Percentiles rank a stretch among this genome's conserved stretches.
phyloP scores from a whole-genome alignment of 1,140 invertebrate genomes.

The Nautilus pompilius region DNA sequence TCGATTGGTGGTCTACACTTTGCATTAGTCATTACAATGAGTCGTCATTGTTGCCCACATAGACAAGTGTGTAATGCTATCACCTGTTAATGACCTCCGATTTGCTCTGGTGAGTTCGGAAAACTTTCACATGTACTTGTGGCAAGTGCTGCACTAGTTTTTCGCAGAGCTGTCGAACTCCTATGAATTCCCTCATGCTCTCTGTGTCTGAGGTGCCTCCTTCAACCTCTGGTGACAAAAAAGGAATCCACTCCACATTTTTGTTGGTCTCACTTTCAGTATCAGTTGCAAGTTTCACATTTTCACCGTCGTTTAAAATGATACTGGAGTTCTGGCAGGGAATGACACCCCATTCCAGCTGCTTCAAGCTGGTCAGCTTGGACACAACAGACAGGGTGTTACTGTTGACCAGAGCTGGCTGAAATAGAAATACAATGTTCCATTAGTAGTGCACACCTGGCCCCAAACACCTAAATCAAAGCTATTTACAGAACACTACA shows the following conservation, averaged over 20 bases:
- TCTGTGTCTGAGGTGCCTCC: not conserved
- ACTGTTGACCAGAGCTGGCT: slow-evolving; percentile 25
- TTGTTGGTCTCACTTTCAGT: slow-evolving; percentile 3
- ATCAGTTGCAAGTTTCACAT: not conserved
- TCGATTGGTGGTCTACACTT: too few species aligned
- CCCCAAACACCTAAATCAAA: too few species aligned
- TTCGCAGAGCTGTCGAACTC: slow-evolving; percentile 15
- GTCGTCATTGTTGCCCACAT: too few species aligned
- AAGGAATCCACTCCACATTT: slow-evolving; percentile 15
- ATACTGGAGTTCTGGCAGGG: slow-evolving; percentile 13
- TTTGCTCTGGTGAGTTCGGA: too few species aligned
- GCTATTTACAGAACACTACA: too few species aligned
- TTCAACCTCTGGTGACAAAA: slow-evolving; percentile 11
- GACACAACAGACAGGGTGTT: slow-evolving; percentile 20
- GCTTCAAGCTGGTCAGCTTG: slow-evolving; percentile 16
- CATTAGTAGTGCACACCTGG: too few species aligned
- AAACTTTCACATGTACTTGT: slow-evolving; percentile 3
- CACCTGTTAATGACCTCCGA: too few species aligned
- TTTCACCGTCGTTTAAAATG: slow-evolving; percentile 4
- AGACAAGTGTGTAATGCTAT: too few species aligned
- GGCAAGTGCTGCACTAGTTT: slow-evolving; percentile 17
- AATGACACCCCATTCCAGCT: slow-evolving; percentile 32
- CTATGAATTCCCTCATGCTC: slow-evolving; percentile 10
- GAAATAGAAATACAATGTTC: slow-evolving; percentile 6
- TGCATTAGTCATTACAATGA: too few species aligned